A percentile compares a stretch with the other conserved stretches of the same genome.
These are phyloP conservation scores for Empis livida DNA, from an alignment of 2,888 invertebrate genomes.

Conservation along the genomic window DNA sequence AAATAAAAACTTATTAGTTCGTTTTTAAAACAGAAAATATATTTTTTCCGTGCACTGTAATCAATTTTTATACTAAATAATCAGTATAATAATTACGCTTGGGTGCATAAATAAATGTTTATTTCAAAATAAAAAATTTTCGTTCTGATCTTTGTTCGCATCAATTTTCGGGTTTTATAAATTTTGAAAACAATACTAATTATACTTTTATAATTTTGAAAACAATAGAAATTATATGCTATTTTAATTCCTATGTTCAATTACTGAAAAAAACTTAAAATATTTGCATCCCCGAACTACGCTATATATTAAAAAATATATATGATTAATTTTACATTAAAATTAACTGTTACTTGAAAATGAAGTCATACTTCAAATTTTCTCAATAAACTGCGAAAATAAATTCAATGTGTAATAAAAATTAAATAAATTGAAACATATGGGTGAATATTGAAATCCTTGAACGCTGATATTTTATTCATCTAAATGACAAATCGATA, in stretches of 20 bases:
- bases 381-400: no score
- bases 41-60: slow-evolving; percentile 5
- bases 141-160: neutral
- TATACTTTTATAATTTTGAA: neutral
- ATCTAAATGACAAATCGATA: no score
- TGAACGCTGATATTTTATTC: no score
- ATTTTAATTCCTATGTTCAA: no score
- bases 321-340: no score
- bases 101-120: slow-evolving; percentile 25
- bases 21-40: no score
- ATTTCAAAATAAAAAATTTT: neutral
- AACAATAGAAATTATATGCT: no score
- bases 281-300: no score
- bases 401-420: neutral
- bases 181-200: neutral
- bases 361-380: neutral
- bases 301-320: no score
- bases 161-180: neutral
- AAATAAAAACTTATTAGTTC: neutral
- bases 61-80: slow-evolving; percentile 5
- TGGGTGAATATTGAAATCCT: neutral
- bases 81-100: slow-evolving; percentile 28
- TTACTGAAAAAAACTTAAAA: no score
- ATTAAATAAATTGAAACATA: no score
- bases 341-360: neutral